Conservation (phyloP, 2,113 vertebrate genomes). For the Lanius collurio region DNA sequence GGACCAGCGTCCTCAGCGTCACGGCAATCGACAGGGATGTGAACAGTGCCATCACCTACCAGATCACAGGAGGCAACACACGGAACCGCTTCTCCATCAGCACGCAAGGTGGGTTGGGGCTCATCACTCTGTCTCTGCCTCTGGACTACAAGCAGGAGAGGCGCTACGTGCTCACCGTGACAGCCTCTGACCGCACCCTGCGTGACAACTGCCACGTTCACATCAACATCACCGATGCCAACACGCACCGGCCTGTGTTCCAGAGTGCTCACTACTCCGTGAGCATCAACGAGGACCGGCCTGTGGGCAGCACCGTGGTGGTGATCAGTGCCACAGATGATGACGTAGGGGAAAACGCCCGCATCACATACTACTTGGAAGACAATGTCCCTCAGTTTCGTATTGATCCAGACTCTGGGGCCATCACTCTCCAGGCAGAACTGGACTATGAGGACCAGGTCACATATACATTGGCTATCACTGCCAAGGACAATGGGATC, state of each 20-base stretch:
- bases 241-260: conserved; percentile 95
- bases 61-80: conserved; percentile 96
- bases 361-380: conserved; percentile 93
- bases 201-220: conserved; percentile 95
- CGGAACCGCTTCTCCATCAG: conserved; percentile 97
- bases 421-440: conserved; percentile 91
- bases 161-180: conserved; percentile 91
- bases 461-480: conserved; percentile 94
- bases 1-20: conserved; percentile 91
- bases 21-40: conserved; percentile 93
- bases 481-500: conserved; percentile 96
- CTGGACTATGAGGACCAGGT: conserved; percentile 98
- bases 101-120: conserved; percentile 87
- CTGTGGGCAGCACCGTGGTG: conserved; percentile 91
- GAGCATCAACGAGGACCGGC: conserved; percentile 90
- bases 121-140: conserved; percentile 90
- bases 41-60: conserved; percentile 96
- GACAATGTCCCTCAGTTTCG: conserved; percentile 97
- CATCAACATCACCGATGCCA: conserved; percentile 97
- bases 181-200: conserved; percentile 93
- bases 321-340: conserved; percentile 96
- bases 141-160: conserved; percentile 98
- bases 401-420: conserved; percentile 87
- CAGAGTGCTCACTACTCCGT: conserved; percentile 96
- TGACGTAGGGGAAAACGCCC: conserved; percentile 94